Evolutionary conservation across 1,140 invertebrate genomes (phyloP).

Genomic region (Luehdorfia chinensis): DNA sequence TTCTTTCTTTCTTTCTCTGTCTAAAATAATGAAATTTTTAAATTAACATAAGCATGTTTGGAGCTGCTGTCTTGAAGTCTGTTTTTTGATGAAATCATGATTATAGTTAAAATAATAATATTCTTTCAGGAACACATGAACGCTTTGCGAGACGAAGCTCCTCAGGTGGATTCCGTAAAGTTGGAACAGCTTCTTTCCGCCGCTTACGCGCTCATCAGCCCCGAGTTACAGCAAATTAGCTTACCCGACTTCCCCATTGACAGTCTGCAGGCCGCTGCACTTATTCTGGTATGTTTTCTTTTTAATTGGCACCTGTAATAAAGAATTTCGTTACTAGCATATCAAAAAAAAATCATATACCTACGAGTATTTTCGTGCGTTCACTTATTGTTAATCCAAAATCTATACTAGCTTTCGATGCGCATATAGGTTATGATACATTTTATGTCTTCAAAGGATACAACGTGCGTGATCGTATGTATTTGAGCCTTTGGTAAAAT

Average conservation of each 20-base stretch:
- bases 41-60: no score
- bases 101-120: no score
- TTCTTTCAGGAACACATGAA: conserved; percentile 79
- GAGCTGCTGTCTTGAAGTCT: no score
- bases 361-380: not conserved
- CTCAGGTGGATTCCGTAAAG: conserved; percentile 77
- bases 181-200: conserved; percentile 85
- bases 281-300: conserved; percentile 84
- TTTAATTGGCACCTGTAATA: conserved; percentile 2
- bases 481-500: no score
- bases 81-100: no score
- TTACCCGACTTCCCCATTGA: conserved; percentile 95
- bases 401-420: no score
- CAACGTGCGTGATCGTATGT: conserved; percentile 2
- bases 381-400: conserved; percentile 2
- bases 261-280: conserved; percentile 82
- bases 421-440: no score
- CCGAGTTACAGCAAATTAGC: conserved; percentile 81
- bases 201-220: conserved; percentile 86
- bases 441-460: no score
- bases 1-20: no score
- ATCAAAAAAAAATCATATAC: not conserved
- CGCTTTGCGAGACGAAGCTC: conserved; percentile 75
- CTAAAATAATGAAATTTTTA: no score
- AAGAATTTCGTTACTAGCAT: not conserved